Evolutionary conservation across 2,113 vertebrate species (phyloP).

Genomic region (Artemisiospiza belli): DNA sequence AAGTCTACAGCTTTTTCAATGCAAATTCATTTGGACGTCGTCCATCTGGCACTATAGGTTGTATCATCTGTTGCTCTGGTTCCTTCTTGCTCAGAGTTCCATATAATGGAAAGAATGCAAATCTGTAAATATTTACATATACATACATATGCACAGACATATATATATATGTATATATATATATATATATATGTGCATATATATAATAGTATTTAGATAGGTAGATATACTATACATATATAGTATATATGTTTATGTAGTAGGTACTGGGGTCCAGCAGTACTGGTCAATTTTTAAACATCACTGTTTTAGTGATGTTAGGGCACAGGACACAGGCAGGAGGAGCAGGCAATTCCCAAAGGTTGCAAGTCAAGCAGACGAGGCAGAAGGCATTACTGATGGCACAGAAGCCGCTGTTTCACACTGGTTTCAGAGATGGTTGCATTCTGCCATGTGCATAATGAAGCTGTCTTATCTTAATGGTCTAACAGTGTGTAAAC

Average conservation of each 20-base stretch:
- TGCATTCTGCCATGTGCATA: fast-evolving
- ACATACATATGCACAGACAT: too few species aligned
- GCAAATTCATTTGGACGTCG: background rate
- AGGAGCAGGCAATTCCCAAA: background rate
- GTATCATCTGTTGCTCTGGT: background rate
- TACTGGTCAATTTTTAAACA: background rate
- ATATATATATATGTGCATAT: too few species aligned
- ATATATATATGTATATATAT: too few species aligned
- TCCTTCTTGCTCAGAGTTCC: background rate
- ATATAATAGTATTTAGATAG: background rate
- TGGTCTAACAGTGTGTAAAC: background rate
- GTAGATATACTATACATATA: too few species aligned
- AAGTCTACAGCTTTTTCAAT: background rate
- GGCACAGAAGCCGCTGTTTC: background rate
- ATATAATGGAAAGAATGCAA: background rate
- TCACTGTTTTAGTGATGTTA: too few species aligned
- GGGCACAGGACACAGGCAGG: background rate
- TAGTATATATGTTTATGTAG: too few species aligned
- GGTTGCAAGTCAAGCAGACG: fast-evolving
- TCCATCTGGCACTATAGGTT: background rate
- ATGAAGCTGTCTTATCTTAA: background rate
- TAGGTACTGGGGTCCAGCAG: background rate
- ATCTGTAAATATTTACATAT: background rate
- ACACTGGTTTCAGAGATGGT: background rate
- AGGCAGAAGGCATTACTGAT: background rate